A percentile compares a stretch with the other conserved stretches of the same genome.
phyloP scores from a whole-genome alignment of 2,797 vertebrate genomes.

The Hozukius guyotensis region DNA sequence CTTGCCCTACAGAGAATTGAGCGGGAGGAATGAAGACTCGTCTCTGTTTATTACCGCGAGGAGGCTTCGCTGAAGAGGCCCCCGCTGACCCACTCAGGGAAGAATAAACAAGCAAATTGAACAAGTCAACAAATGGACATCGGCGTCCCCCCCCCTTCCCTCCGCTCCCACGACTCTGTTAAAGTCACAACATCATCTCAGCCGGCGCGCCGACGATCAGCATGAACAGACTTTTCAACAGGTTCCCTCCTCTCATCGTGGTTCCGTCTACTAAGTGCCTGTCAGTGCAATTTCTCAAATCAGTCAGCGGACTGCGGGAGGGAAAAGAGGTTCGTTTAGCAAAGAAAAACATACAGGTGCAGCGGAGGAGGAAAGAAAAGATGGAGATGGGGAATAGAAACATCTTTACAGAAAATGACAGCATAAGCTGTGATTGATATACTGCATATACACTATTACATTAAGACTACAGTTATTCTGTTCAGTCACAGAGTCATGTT shows the following conservation, averaged over 20 bases:
- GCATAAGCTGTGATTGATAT: background rate
- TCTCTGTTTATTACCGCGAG: slow-evolving; percentile 59
- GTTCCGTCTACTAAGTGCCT: slow-evolving; percentile 31
- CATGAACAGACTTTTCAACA: slow-evolving; percentile 35
- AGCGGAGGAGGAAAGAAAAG: background rate
- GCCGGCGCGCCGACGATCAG: background rate
- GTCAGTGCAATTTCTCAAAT: slow-evolving; percentile 39
- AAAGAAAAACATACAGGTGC: slow-evolving; percentile 54
- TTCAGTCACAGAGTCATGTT: background rate
- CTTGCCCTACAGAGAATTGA: slow-evolving; percentile 41
- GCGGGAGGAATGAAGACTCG: slow-evolving; percentile 50
- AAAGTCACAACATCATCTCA: slow-evolving; percentile 18
- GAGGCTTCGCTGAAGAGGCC: slow-evolving; percentile 39
- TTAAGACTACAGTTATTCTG: background rate
- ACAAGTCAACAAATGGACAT: slow-evolving; percentile 69
- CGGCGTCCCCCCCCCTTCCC: background rate
- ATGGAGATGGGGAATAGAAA: background rate
- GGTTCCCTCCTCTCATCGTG: slow-evolving; percentile 17
- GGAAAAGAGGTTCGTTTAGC: slow-evolving; percentile 15
- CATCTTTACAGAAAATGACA: background rate
- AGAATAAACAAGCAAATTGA: slow-evolving; percentile 71
- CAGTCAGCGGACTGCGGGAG: slow-evolving; percentile 36
- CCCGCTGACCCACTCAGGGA: slow-evolving; percentile 48
- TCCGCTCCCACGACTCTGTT: background rate
- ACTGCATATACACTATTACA: background rate